These are phyloP conservation scores for Zosterops japonicus DNA, from an alignment of 2,113 vertebrate genomes.

Conservation along the genomic window DNA sequence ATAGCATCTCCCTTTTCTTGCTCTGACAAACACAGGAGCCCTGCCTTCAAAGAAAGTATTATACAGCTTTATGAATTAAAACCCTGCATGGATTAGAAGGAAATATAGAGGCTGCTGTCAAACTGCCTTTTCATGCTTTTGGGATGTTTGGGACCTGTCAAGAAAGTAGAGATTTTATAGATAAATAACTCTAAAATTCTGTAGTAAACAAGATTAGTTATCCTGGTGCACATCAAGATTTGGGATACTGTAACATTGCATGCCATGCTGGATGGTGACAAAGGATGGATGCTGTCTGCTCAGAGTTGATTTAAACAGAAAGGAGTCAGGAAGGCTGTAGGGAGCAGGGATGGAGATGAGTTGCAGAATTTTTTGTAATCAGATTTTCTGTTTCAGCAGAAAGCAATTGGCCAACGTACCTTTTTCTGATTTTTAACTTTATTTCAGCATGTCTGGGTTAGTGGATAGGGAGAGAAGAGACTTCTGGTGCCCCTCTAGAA, in stretches of 20 bases:
- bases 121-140: background rate
- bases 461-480: background rate
- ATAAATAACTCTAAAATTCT: background rate
- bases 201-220: background rate
- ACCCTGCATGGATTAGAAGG: background rate
- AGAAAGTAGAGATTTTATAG: background rate
- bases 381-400: background rate
- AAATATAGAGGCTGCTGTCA: background rate
- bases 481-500: background rate
- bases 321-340: background rate
- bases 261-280: background rate
- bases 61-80: background rate
- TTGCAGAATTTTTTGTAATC: background rate
- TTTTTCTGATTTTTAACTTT: background rate
- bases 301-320: background rate
- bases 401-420: background rate
- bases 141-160: background rate
- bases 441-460: background rate
- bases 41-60: conserved; percentile 11
- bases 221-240: background rate
- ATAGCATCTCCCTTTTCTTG: conserved; percentile 29
- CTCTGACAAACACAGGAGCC: background rate
- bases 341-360: background rate
- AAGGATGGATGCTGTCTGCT: background rate
- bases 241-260: background rate